Evolutionary conservation across 2,888 invertebrate species (phyloP).

Genomic region (Macroteleia sp.): DNA sequence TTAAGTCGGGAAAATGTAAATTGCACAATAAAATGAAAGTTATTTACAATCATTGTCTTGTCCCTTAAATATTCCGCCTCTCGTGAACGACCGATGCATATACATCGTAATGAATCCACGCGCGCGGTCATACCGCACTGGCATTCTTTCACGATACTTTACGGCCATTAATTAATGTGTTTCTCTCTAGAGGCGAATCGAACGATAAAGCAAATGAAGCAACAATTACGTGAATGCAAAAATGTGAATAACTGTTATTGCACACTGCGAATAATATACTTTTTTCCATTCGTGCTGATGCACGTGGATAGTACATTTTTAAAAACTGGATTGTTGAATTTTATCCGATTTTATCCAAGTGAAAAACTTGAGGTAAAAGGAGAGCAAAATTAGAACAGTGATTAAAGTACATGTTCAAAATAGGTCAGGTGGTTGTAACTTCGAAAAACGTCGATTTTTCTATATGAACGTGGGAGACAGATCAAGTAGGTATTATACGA

Average conservation of each 20-base stretch:
- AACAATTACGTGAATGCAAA: constrained; percentile 59
- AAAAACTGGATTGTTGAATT: too few relatives aligned
- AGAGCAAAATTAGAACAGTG: too few relatives aligned
- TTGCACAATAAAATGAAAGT: constrained; percentile 73
- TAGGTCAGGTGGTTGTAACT: too few relatives aligned
- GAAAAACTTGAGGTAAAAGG: too few relatives aligned
- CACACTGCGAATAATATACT: constrained; percentile 40
- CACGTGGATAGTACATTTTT: too few relatives aligned
- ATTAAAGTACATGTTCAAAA: too few relatives aligned
- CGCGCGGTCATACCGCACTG: constrained; percentile 60
- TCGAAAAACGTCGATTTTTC: too few relatives aligned
- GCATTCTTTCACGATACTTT: constrained; percentile 65
- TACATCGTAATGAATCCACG: constrained; percentile 64
- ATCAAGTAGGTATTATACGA: too few relatives aligned
- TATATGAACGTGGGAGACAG: too few relatives aligned
- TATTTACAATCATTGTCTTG: constrained; percentile 74
- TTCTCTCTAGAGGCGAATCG: constrained; percentile 58
- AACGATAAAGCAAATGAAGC: constrained; percentile 63
- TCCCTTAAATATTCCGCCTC: constrained; percentile 67
- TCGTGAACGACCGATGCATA: constrained; percentile 58
- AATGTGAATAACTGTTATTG: constrained; percentile 54
- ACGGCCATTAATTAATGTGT: constrained; percentile 64
- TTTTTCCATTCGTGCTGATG: too few relatives aligned
- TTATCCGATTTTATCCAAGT: too few relatives aligned
- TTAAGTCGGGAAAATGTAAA: constrained; percentile 72